Evolutionary conservation across 2,113 vertebrate genomes (phyloP), one percentile per base, ranked within the genome.

Genomic region (Dicrurus megarhynchus): DNA sequence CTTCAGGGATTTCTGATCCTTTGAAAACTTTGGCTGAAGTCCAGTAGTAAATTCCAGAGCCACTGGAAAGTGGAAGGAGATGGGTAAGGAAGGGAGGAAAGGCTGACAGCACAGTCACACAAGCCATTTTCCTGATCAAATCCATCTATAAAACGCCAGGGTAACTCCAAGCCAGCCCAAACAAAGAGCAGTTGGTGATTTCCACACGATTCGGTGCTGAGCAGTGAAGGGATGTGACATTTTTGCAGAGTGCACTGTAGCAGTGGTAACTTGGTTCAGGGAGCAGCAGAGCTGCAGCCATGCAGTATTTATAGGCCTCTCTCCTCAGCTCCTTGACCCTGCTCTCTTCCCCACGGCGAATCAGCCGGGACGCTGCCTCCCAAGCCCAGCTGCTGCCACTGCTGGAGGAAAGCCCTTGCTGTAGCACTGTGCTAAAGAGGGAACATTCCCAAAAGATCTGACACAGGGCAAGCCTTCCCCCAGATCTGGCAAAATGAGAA

Each of bases 261-360:
- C 81, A 84, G 52, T 0, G 13, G 61, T 47, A 60, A 44, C 47
- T 9, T 2, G 46, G 82, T 13, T 83, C 27, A 50, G 53, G 71
- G 65, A 93, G 57, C 87, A 60, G 90, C 5, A 23, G 5, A 56
- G 68, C 35, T 57, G 41, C 84, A 79, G 74, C 69, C 69, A 60
- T 52, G 75, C 70, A 88, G 82, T 85, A 92, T 92, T 94, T 88
- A 80, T 80, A 83, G 82, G 18, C 16, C 70, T 79, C 74, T 14
- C 85, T 93, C 75, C 82, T 73, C 87, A 49, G 41, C 53, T 61
- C 28, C 80, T 39, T 16, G 6, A 19, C 6, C 44, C 65, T 23
- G 70, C 57, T 79, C 57, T 69, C 68, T 57, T 7, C 56, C 87
- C 44, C 24, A 23, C 0, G 5, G 78, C 14, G 0, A 63, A 55